phyloP scores from a whole-genome alignment of 1,140 invertebrate species.

The Coptotermes formosanus region DNA sequence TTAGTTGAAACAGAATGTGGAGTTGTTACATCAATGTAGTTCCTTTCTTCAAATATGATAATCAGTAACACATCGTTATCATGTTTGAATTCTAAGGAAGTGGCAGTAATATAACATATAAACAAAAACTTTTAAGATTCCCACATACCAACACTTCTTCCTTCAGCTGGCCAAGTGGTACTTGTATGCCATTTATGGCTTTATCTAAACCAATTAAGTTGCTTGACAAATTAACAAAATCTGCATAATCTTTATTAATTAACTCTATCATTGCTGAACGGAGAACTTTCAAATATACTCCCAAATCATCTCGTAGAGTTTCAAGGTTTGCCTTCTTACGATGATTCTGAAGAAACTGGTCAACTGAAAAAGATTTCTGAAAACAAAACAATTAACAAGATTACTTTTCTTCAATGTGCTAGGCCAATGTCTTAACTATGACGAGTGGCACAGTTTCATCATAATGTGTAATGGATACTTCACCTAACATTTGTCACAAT shows the following conservation, averaged over 20 bases:
- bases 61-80: too few relatives aligned
- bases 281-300: constrained; percentile 84
- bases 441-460: too few relatives aligned
- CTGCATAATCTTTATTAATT: constrained; percentile 95
- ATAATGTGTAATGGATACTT: too few relatives aligned
- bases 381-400: constrained; percentile 38
- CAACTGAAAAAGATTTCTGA: constrained; percentile 83
- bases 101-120: too few relatives aligned
- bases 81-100: too few relatives aligned
- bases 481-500: neutral
- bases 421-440: too few relatives aligned
- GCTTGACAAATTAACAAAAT: constrained; percentile 94
- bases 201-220: constrained; percentile 90
- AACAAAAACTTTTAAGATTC: constrained; percentile 10
- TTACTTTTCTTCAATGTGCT: too few relatives aligned
- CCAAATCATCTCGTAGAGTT: constrained; percentile 85
- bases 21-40: too few relatives aligned
- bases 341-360: constrained; percentile 85
- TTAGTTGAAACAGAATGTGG: too few relatives aligned
- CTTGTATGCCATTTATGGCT: constrained; percentile 74
- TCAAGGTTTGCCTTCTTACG: constrained; percentile 78
- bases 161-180: constrained; percentile 72
- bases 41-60: too few relatives aligned
- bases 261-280: constrained; percentile 92
- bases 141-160: constrained; percentile 70